phyloP scores from a whole-genome alignment of 2,888 invertebrate genomes.

The Slavum lentiscoides region DNA sequence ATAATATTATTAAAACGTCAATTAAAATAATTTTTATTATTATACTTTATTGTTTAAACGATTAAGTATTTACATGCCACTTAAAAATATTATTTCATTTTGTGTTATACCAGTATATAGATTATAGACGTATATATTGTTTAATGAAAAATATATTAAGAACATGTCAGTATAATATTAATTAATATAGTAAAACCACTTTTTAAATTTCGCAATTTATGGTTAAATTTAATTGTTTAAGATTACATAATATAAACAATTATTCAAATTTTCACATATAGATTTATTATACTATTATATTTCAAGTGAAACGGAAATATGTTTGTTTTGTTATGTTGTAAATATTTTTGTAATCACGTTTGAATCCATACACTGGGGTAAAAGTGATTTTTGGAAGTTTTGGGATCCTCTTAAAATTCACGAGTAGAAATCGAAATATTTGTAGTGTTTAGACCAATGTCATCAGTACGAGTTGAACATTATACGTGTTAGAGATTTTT shows the following conservation, averaged over 20 bases:
- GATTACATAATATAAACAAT: not conserved
- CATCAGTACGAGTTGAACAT: too few species aligned
- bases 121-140: not conserved
- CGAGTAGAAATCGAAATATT: too few species aligned
- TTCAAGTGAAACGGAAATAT: not conserved
- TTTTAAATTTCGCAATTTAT: not conserved
- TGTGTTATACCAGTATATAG: not conserved
- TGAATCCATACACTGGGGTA: too few species aligned
- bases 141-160: too few species aligned
- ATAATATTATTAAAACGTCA: not conserved
- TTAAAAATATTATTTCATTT: not conserved
- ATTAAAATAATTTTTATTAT: not conserved
- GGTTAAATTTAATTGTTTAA: not conserved
- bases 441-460: too few species aligned
- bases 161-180: not conserved
- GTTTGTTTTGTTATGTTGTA: too few species aligned
- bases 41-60: not conserved
- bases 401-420: too few species aligned
- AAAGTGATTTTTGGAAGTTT: too few species aligned
- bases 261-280: not conserved
- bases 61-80: not conserved
- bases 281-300: not conserved
- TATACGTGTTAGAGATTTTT: too few species aligned
- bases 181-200: not conserved
- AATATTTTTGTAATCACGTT: too few species aligned